Conservation (phyloP, 1,140 invertebrate species). For the Anthonomus grandis region DNA sequence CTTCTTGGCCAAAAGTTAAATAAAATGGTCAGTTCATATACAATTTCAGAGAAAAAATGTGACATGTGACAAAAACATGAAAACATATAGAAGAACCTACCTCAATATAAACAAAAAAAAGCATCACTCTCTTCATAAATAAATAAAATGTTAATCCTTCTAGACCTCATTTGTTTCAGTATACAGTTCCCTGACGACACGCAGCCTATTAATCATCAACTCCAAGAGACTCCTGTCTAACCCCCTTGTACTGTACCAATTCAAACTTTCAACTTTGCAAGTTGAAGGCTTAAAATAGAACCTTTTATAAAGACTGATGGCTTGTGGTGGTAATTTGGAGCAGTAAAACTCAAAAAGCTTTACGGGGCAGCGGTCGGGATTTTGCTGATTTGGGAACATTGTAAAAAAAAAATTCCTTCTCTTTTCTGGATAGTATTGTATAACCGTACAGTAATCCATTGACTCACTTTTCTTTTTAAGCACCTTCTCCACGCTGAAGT, state of each 20-base stretch:
- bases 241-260: conserved; percentile 86
- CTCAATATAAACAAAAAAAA: no score
- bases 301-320: conserved; percentile 80
- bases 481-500: conserved; percentile 58
- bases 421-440: conserved; percentile 64
- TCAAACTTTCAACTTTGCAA: conserved; percentile 85
- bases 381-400: conserved; percentile 84
- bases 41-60: neutral
- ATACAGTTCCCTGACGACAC: conserved; percentile 82
- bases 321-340: conserved; percentile 90
- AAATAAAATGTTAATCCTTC: conserved; percentile 36
- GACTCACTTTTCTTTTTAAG: conserved; percentile 62
- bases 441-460: conserved; percentile 47
- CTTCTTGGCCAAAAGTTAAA: no score
- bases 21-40: no score
- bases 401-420: conserved; percentile 77
- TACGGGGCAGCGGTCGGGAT: conserved; percentile 85
- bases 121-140: no score
- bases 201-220: conserved; percentile 84
- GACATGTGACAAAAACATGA: no score
- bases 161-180: conserved; percentile 40
- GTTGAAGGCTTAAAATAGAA: conserved; percentile 87
- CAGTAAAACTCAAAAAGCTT: conserved; percentile 92
- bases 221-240: conserved; percentile 67
- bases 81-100: no score